Conservation (phyloP, 2,797 vertebrate species). For the Micromesistius poutassou region DNA sequence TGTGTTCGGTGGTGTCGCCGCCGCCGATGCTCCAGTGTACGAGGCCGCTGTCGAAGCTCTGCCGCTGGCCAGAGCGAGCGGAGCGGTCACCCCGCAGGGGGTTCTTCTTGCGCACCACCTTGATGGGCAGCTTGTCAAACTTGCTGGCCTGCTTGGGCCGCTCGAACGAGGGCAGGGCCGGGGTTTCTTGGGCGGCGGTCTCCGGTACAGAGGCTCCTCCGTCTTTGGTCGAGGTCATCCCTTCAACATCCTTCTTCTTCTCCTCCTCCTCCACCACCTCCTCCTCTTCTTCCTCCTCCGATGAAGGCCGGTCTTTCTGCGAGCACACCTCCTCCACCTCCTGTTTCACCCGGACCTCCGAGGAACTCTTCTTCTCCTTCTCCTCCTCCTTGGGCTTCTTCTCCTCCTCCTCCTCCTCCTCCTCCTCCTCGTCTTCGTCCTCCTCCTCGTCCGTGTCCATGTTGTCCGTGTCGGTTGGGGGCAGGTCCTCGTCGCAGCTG, state of each 20-base stretch:
- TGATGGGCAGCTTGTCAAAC: conserved; percentile 95
- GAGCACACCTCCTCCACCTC: conserved; percentile 69
- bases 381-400: conserved; percentile 63
- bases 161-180: conserved; percentile 75
- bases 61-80: conserved; percentile 84
- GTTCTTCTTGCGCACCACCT: conserved; percentile 90
- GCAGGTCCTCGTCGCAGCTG: conserved; percentile 77
- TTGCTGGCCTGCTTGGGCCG: conserved; percentile 88
- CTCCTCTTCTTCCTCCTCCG: conserved; percentile 40
- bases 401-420: conserved; percentile 73
- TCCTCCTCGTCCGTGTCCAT: conserved; percentile 81
- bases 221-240: background rate
- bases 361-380: conserved; percentile 5
- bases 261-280: conserved; percentile 53
- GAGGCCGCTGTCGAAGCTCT: conserved; percentile 93
- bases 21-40: conserved; percentile 97
- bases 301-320: conserved; percentile 54
- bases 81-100: conserved; percentile 85
- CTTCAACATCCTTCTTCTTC: conserved; percentile 8
- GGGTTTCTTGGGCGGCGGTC: conserved; percentile 66
- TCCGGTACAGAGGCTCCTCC: conserved; percentile 51
- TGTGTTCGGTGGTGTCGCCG: conserved; percentile 97
- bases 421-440: conserved; percentile 67
- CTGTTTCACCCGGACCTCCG: conserved; percentile 64
- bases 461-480: conserved; percentile 69